Evolutionary conservation across 1,140 invertebrate species (phyloP), one percentile per base, ranked within the genome.

Genomic region (Drosophila pseudoananassae): DNA sequence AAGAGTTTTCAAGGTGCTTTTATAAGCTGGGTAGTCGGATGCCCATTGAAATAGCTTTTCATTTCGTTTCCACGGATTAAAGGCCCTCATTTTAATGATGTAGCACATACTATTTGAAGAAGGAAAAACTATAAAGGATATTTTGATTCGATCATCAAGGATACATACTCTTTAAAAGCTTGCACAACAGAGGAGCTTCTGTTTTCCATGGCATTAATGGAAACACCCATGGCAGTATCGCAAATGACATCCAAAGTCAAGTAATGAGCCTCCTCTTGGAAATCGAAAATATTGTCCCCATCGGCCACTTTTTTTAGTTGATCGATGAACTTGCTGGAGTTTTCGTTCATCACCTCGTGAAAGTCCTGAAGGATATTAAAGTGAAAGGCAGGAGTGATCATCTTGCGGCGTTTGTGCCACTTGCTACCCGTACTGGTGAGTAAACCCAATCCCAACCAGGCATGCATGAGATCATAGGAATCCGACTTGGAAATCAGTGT

Each of bases 341-440:
- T 94, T 43, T 94, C 92, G 73, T 96, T 94, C 91, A 97, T 96
- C 6, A 96, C 92, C 3, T 94, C 92, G 1, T 96, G 65, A 88
- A 96, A 97, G 63, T 95, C 93, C 59, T 96, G 94, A 17, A 97
- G 91, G 60, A 97, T 96, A 74, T 95, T 94, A 87, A 97, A 97
- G 91, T 98, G 97, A 83, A 98, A 97, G 3, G 96, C 94, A 3
- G 97, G 97, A 0, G 97, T 97, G 17, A 97, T 91, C 80, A 91
- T 91, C 53, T 91, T 91, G 14, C 90, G 75, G 47, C 89, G 90
- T 49, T 83, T 89, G 45, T 76, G 64, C 90, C 90, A 91, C 29
- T 84, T 85, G 27, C 64, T 74, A 52, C 84, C 90, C 1, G 76
- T 77, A 36, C 90, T 91, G 1, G 88, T 91, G 1, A 93, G 76